Base-by-base conservation (phyloP, 2,888 invertebrate genomes). In the Drosophila anomelani region DNA sequence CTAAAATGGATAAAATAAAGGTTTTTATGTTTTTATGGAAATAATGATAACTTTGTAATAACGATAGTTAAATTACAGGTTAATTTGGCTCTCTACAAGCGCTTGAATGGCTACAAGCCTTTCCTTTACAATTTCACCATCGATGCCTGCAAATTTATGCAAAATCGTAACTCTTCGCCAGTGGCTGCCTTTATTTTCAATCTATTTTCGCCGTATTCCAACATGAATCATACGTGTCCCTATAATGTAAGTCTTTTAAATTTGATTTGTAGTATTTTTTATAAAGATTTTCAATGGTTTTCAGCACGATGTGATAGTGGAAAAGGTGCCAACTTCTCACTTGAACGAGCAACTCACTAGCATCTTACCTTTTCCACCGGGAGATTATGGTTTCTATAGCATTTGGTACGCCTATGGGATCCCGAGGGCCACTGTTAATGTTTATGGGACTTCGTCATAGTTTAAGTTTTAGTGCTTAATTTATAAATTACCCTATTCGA, bases 261-360 rank as follows among this genome's bases (percentile, higher is more conserved):
- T 5, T 7, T 7, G 8, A 8, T 12, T 8, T 13, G 26, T 15
- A 23, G 2, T 4, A 15, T 1, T 8, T 7, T 7, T 13, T 1
- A 20, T 41, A 6, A 17, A 0, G 3, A 15, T 44, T 26, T 9
- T 26, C 2, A 1, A 9, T 15, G 13, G 4, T 20, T 20, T 15
- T 4, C 12, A 72, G 72, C n/a, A 44, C 10, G 61, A 61, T 41
- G 0, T 72, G 1, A 15, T 66, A 12, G 26, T 74, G 20, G 72
- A 74, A 4, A 74, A 74, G 46, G 3, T 38, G 3, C 72, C 72
- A 5, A 49, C 46, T 1, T 39, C 32, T 6, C 56, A 39, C 39
- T 5, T 74, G 9, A 54, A 72, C 20, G 26, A 57, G 2, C 41
- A 66, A 23, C 15, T 66, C 4, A 72, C 66, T 1, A 13, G 38